Evolutionary conservation across 64 coral and sea anemone species (phyloP), one percentile per base, ranked within the genome.

Genomic region (Astreopora myriophthalma): DNA sequence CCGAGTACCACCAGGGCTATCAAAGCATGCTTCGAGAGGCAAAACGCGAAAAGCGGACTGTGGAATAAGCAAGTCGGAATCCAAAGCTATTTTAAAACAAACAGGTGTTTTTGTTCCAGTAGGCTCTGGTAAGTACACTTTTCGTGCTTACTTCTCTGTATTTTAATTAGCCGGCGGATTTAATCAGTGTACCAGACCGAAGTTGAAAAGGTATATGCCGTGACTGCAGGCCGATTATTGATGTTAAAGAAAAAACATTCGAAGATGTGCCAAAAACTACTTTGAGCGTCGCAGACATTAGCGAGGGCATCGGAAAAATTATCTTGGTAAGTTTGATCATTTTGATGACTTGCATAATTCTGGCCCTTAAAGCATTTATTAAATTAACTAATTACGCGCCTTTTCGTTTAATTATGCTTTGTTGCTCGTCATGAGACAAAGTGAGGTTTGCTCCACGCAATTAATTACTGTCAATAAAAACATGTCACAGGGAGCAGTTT

Each of bases 51-150:
- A 74, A 75, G 90, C 90, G 5, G 61, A 84, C 48, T 40, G 78
- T 27, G 90, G 69, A 1, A 92, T 75, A 36, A 11, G 79, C 27
- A 85, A 80, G 67, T n/a, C 14, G 20, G 79, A 73, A 36, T 92
- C 90, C 69, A 92, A 85, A 61, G 79, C 90, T 30, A 92, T 85
- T 4, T 46, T 92, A 38, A 24, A 32, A 49, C 32, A 67, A 16
- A 73, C 79, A 24, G 90, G 79, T 7, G 48, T 92, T 17, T 92
- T 84, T 83, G 79, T 92, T 49, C 77, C 78, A n/a, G 78, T 63
- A 19, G 78, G 78, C 34, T 84, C 89, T 92, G 78, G 89, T 92
- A 72, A 84, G 78, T 88, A 49, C 37, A 73, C 86, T 48, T 26
- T 86, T 86, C 27, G n/a, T n/a, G n/a, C n/a, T n/a, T n/a, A n/a